A percentile compares a stretch with the other conserved stretches of the same genome.
Evolutionary conservation across 2,797 vertebrate species (phyloP).

Genomic region (Brotula barbata): DNA sequence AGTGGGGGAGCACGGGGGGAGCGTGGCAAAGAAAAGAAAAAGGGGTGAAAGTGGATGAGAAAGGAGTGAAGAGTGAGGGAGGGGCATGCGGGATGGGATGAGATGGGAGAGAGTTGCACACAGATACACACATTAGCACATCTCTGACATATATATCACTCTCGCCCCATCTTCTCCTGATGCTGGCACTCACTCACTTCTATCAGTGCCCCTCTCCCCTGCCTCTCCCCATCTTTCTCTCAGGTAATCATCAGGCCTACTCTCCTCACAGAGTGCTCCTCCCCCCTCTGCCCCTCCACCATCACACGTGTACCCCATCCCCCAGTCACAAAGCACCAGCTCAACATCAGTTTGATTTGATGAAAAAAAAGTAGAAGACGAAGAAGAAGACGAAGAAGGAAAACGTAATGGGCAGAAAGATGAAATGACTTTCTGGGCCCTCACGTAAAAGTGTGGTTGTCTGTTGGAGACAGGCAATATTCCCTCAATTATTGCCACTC

Average conservation of each 20-base stretch:
- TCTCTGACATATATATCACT: slow-evolving; percentile 58
- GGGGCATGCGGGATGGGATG: slow-evolving; percentile 36
- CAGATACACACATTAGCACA: slow-evolving; percentile 16
- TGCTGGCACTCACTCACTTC: slow-evolving; percentile 53
- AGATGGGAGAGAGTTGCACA: slow-evolving; percentile 35
- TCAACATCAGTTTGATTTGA: slow-evolving; percentile 72
- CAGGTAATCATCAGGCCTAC: slow-evolving; percentile 76
- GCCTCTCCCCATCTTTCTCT: slow-evolving; percentile 58
- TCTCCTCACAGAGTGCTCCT: slow-evolving; percentile 59
- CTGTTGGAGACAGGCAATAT: slow-evolving; percentile 75
- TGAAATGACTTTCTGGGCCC: slow-evolving; percentile 79
- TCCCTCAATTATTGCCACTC: slow-evolving; percentile 75
- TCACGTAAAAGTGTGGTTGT: slow-evolving; percentile 70
- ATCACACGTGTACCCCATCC: slow-evolving; percentile 55
- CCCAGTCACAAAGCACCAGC: slow-evolving; percentile 59
- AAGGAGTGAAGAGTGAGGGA: slow-evolving; percentile 51
- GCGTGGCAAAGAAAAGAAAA: slow-evolving; percentile 32
- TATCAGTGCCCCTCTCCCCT: slow-evolving; percentile 48
- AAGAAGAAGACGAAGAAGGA: slow-evolving; percentile 38
- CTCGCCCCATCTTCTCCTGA: slow-evolving; percentile 54
- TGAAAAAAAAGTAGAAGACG: slow-evolving; percentile 1
- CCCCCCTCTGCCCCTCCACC: slow-evolving; percentile 30
- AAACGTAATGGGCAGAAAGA: slow-evolving; percentile 80
- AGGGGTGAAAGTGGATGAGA: slow-evolving; percentile 53
- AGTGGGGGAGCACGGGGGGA: slow-evolving; percentile 31